Conservation (phyloP, 2,797 vertebrate genomes). For the Pelobates cultripes region DNA sequence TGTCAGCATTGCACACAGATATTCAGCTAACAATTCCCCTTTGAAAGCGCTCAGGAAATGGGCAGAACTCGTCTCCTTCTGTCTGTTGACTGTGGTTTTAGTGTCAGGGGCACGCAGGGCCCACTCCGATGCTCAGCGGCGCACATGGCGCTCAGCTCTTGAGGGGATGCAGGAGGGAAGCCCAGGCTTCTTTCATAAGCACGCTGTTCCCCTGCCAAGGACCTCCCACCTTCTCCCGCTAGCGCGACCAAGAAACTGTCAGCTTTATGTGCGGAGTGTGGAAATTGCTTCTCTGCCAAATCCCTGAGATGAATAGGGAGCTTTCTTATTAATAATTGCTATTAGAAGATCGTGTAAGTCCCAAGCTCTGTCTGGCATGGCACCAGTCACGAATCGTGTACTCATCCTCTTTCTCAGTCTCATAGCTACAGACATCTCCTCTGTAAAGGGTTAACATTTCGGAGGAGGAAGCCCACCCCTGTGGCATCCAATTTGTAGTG, state of each 20-base stretch:
- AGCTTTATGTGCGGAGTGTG: conserved; percentile 58
- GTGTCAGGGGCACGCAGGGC: conserved; percentile 34
- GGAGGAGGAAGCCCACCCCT: conserved; percentile 44
- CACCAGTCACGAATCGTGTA: conserved; percentile 31
- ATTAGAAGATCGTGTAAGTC: conserved; percentile 54
- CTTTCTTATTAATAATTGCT: conserved; percentile 57
- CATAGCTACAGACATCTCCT: conserved; percentile 3
- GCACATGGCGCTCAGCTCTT: neutral
- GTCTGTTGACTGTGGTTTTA: conserved; percentile 4
- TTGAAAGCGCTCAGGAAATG: conserved; percentile 17
- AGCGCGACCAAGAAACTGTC: conserved; percentile 54
- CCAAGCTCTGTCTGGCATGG: conserved; percentile 41
- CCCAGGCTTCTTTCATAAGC: conserved; percentile 20
- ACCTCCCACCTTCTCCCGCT: conserved; percentile 50
- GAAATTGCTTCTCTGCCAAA: conserved; percentile 56
- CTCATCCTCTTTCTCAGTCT: neutral
- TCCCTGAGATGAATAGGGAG: conserved; percentile 56
- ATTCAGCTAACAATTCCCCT: conserved; percentile 36
- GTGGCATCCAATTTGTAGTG: conserved; percentile 44
- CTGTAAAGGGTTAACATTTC: conserved; percentile 42
- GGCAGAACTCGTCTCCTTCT: conserved; percentile 5
- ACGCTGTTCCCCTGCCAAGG: conserved; percentile 34
- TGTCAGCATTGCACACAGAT: conserved; percentile 51
- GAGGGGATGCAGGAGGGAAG: conserved; percentile 3
- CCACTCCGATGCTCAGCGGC: neutral